These are phyloP conservation scores for Terebella lapidaria DNA, from an alignment of 2,888 invertebrate species.

Conservation along the genomic window DNA sequence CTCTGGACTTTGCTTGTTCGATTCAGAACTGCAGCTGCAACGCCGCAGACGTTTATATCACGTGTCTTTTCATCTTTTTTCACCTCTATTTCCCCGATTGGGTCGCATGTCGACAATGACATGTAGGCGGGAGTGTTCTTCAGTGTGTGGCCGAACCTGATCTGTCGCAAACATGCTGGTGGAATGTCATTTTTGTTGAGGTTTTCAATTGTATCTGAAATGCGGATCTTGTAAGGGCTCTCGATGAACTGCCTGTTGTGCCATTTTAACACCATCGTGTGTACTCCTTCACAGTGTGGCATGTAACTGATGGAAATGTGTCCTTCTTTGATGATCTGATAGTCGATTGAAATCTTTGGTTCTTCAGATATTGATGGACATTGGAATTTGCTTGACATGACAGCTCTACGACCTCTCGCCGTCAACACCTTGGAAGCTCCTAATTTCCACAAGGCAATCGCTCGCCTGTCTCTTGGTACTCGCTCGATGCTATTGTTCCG, in stretches of 20 bases:
- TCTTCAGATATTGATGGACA: background rate
- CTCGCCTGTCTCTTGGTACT: background rate
- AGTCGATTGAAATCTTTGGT: conserved; percentile 33
- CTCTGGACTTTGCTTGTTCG: conserved; percentile 5
- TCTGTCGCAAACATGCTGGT: too few relatives aligned
- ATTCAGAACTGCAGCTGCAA: conserved; percentile 5
- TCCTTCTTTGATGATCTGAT: conserved; percentile 35
- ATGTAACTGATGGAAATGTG: conserved; percentile 38
- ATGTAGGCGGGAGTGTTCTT: too few relatives aligned
- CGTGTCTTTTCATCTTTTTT: background rate
- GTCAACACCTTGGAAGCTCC: background rate
- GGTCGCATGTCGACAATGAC: background rate
- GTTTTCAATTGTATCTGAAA: conserved; percentile 18
- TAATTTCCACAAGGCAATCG: background rate
- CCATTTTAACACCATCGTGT: conserved; percentile 34
- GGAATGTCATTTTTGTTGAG: conserved; percentile 11
- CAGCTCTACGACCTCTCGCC: background rate
- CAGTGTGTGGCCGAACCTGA: background rate
- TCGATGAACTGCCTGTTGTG: conserved; percentile 34
- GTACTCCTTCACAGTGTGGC: conserved; percentile 35
- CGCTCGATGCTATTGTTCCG: background rate
- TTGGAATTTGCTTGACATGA: background rate
- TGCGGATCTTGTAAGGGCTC: conserved; percentile 38
- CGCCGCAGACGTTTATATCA: background rate
- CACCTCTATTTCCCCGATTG: background rate